A percentile compares a stretch with the other conserved stretches of the same genome.
Evolutionary conservation across 2,113 vertebrate genomes (phyloP).

Genomic region (Acrocephalus kingi): DNA sequence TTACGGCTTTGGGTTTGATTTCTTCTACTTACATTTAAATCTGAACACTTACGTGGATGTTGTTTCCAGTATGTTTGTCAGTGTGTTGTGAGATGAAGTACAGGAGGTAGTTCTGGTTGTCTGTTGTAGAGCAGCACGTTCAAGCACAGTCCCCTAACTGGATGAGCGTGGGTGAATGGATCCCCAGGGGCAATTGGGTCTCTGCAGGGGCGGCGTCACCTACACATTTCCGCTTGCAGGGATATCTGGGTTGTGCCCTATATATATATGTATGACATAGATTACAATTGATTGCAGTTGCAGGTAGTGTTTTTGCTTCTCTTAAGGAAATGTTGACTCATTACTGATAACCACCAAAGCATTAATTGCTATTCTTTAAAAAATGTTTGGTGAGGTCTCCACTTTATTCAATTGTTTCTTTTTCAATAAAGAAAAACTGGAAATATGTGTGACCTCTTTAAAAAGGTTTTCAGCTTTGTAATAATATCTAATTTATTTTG

Average conservation of each 20-base stretch:
- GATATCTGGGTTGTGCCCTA: not conserved
- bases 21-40: not conserved
- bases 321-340: not conserved
- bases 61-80: not conserved
- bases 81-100: not conserved
- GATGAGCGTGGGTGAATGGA: not conserved
- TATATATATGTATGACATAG: not conserved
- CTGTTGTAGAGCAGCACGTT: not conserved
- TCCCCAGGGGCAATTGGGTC: not conserved
- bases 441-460: not conserved
- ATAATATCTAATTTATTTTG: not conserved
- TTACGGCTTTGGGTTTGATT: not conserved
- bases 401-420: not conserved
- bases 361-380: not conserved
- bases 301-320: not conserved
- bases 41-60: not conserved
- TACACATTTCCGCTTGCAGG: not conserved
- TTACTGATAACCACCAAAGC: not conserved
- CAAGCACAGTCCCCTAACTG: not conserved
- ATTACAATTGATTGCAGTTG: not conserved
- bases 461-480: not conserved
- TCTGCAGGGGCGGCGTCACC: conserved; percentile 4
- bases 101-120: not conserved
- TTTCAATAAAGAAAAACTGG: not conserved
- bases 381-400: not conserved